Percentiles rank a stretch among this genome's conserved stretches.
Evolutionary conservation across 2,888 invertebrate species (phyloP).

Genomic region (Cosmia pyralina): DNA sequence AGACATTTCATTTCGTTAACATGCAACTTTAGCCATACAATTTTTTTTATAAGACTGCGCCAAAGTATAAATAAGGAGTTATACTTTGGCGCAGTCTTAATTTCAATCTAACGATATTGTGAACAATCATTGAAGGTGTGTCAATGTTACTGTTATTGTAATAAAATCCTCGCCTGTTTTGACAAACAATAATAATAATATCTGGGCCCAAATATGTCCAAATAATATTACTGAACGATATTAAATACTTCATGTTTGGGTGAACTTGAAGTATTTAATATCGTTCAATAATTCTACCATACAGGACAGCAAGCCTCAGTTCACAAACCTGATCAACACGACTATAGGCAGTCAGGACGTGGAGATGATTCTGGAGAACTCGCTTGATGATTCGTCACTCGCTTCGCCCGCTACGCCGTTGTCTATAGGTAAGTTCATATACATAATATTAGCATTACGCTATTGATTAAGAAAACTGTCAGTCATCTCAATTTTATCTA

Average conservation of each 20-base stretch:
- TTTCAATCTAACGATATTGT: too few species aligned
- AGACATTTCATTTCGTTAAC: too few species aligned
- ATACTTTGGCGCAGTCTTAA: too few species aligned
- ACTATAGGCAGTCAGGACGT: conserved; percentile 90
- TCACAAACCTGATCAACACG: conserved; percentile 90
- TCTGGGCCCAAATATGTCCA: neutral
- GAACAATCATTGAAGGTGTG: neutral
- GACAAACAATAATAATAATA: too few species aligned
- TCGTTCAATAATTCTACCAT: neutral
- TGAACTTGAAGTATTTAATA: neutral
- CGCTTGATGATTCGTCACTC: conserved; percentile 94
- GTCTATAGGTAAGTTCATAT: conserved; percentile 80
- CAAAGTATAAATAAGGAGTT: too few species aligned
- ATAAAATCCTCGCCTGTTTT: neutral
- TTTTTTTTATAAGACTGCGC: too few species aligned
- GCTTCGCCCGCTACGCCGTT: conserved; percentile 94
- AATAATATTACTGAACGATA: too few species aligned
- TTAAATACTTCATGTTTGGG: too few species aligned
- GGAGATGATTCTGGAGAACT: conserved; percentile 93
- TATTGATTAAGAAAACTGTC: neutral
- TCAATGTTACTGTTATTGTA: neutral
- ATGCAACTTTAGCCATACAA: too few species aligned
- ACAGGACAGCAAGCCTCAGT: conserved; percentile 90
- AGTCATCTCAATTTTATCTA: too few species aligned
- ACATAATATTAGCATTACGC: neutral